These are phyloP conservation scores for Dendrocopos noguchii DNA, from an alignment of 2,113 vertebrate genomes.

Conservation along the genomic window DNA sequence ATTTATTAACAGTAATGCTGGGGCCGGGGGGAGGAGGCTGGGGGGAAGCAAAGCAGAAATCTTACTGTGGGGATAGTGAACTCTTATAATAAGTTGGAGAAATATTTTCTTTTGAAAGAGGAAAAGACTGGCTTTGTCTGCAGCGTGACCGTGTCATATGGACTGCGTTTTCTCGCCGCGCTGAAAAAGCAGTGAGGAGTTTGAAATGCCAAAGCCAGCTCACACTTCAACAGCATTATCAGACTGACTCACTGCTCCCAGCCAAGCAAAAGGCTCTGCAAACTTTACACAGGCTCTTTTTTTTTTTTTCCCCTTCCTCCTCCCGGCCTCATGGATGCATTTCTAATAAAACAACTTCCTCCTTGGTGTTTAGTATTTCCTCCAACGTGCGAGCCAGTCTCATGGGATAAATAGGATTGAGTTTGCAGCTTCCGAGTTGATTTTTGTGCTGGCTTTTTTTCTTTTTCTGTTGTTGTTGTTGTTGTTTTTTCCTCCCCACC, in stretches of 20 bases:
- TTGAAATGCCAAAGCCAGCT: constrained; percentile 53
- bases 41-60: not conserved
- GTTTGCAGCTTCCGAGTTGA: constrained; percentile 43
- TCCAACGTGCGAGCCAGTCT: constrained; percentile 9
- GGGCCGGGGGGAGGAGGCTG: not conserved
- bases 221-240: constrained; percentile 45
- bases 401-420: constrained; percentile 33
- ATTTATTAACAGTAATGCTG: constrained; percentile 21
- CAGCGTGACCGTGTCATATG: not conserved
- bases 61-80: not conserved
- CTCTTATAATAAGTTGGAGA: constrained; percentile 26
- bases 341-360: constrained; percentile 62
- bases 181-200: constrained; percentile 34
- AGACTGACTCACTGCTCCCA: constrained; percentile 17
- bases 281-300: constrained; percentile 35
- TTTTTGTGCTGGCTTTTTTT: not conserved
- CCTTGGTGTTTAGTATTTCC: constrained; percentile 44
- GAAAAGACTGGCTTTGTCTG: constrained; percentile 42
- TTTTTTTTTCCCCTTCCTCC: not conserved
- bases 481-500: not conserved
- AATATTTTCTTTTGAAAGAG: constrained; percentile 43
- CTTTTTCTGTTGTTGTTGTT: not conserved
- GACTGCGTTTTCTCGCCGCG: not conserved
- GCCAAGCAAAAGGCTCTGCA: constrained; percentile 42
- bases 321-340: constrained; percentile 7